Conservation (phyloP, 2,113 vertebrate species). For the Neotragus pygmaeus region DNA sequence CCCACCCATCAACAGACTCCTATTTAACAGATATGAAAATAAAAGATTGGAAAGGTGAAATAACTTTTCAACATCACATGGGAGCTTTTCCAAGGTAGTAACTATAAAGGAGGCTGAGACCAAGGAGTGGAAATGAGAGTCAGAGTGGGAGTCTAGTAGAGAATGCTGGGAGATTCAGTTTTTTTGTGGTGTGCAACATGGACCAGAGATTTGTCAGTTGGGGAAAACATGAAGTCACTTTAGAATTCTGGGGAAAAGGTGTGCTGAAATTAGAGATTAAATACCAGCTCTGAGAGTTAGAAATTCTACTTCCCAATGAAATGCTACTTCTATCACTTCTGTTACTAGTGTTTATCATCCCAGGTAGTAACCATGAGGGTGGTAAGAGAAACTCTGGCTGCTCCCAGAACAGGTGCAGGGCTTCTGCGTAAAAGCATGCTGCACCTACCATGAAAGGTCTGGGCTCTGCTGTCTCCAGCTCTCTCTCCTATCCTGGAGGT, state of each 20-base stretch:
- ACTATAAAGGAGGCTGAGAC: background rate
- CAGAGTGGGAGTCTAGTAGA: background rate
- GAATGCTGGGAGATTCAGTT: background rate
- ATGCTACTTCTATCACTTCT: background rate
- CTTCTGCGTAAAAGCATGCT: background rate
- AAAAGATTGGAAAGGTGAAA: background rate
- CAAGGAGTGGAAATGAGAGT: background rate
- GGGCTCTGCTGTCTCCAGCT: background rate
- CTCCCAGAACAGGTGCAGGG: rapidly evolving
- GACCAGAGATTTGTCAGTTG: background rate
- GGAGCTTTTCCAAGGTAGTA: background rate
- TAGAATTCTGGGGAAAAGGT: background rate
- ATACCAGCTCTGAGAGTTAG: background rate
- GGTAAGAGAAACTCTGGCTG: background rate
- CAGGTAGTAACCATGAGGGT: background rate
- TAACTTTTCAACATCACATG: background rate
- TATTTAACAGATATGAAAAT: background rate
- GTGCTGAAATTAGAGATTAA: background rate
- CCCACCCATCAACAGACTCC: background rate
- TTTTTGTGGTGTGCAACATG: background rate
- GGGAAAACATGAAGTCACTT: background rate
- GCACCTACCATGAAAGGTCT: rapidly evolving
- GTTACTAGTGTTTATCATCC: background rate
- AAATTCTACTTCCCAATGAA: background rate
- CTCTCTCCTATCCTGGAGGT: background rate